A percentile compares a stretch with the other conserved stretches of the same genome.
phyloP scores from a whole-genome alignment of 1,140 invertebrate species.

The Patella vulgata region DNA sequence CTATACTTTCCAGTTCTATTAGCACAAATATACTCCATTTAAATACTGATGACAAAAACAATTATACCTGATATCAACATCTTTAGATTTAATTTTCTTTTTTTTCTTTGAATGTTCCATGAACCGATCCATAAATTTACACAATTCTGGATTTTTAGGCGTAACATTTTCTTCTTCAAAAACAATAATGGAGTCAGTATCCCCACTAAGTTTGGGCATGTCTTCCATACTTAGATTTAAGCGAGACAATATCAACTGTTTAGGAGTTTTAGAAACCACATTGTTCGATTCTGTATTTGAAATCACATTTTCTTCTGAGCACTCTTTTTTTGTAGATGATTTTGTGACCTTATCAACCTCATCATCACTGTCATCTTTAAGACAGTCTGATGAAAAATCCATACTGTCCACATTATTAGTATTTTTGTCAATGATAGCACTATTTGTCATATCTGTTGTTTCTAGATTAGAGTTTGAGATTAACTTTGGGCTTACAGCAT shows the following conservation, averaged over 20 bases:
- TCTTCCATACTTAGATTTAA: not conserved
- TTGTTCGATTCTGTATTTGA: not conserved
- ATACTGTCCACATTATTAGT: constrained; percentile 9
- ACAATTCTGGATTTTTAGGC: constrained; percentile 16
- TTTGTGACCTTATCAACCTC: too few relatives aligned
- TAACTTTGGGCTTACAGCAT: constrained; percentile 13
- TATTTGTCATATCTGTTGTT: constrained; percentile 2
- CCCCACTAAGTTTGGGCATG: constrained; percentile 11
- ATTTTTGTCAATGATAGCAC: not conserved
- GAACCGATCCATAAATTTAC: constrained; percentile 36
- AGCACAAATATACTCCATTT: too few relatives aligned
- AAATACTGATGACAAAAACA: too few relatives aligned
- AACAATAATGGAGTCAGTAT: constrained; percentile 4
- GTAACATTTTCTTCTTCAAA: not conserved
- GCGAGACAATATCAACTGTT: not conserved
- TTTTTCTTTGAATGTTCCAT: constrained; percentile 37
- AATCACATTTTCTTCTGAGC: not conserved
- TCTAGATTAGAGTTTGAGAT: constrained; percentile 11
- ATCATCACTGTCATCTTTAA: too few relatives aligned
- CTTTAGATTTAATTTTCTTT: constrained; percentile 22
- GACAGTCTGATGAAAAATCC: too few relatives aligned
- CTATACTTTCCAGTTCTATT: too few relatives aligned
- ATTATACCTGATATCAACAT: constrained; percentile 47
- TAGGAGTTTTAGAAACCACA: not conserved
- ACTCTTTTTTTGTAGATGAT: too few relatives aligned